These are phyloP conservation scores for Microplitis deprimator DNA, from an alignment of 2,888 invertebrate species.

Conservation along the genomic window DNA sequence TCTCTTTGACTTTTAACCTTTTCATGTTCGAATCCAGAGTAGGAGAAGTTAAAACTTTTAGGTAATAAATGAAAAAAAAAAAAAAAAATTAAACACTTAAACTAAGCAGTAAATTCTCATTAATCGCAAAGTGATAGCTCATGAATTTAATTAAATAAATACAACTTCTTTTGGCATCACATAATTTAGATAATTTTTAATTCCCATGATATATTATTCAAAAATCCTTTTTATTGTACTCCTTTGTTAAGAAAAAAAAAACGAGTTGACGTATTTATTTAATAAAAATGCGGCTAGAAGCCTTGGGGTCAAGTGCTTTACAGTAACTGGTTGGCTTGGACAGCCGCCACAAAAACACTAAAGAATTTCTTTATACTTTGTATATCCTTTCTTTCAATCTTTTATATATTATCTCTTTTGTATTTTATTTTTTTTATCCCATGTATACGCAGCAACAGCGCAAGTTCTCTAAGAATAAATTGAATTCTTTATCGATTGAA, in stretches of 20 bases:
- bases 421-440: slow-evolving; percentile 26
- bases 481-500: slow-evolving; percentile 44
- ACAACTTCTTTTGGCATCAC: not conserved
- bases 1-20: not conserved
- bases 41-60: no score
- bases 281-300: slow-evolving; percentile 39
- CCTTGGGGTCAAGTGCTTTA: slow-evolving; percentile 37
- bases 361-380: slow-evolving; percentile 51
- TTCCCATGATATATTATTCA: no score
- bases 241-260: not conserved
- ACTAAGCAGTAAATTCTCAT: no score
- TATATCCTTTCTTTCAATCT: slow-evolving; percentile 33
- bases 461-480: slow-evolving; percentile 43
- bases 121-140: no score
- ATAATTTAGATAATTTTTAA: no score
- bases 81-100: no score
- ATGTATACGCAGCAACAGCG: slow-evolving; percentile 6
- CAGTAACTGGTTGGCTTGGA: slow-evolving; percentile 36
- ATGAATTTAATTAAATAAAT: not conserved
- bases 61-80: no score
- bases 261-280: slow-evolving; percentile 41
- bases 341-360: slow-evolving; percentile 41
- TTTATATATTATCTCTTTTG: slow-evolving; percentile 27
- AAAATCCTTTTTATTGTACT: not conserved
- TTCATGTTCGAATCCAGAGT: slow-evolving; percentile 5